Percentiles rank a stretch among this genome's conserved stretches.
Conservation (phyloP, 2,888 invertebrate genomes). For the Pristionchus arcanus region DNA sequence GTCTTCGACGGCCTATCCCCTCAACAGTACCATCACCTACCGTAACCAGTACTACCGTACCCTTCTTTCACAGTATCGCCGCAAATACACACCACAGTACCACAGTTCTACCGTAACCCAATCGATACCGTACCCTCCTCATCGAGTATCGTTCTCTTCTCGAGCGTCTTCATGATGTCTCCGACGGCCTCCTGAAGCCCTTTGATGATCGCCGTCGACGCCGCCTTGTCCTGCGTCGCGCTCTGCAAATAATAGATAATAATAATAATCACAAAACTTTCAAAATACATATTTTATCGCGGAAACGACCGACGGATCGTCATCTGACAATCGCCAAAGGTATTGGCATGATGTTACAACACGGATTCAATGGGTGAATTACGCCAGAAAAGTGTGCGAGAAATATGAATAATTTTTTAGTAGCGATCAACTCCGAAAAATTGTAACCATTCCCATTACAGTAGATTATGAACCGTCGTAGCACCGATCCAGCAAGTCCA, state of each 20-base stretch:
- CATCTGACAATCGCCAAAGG: too few species aligned
- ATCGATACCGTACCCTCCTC: neutral
- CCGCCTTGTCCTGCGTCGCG: constrained; percentile 18
- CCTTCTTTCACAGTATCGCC: too few species aligned
- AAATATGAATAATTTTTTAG: neutral
- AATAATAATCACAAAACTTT: too few species aligned
- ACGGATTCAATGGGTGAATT: neutral
- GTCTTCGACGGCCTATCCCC: constrained; percentile 10
- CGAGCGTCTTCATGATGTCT: constrained; percentile 10
- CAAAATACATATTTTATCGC: too few species aligned
- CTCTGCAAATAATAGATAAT: neutral
- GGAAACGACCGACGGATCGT: too few species aligned
- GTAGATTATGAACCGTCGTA: neutral
- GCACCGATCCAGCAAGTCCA: neutral
- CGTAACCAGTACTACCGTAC: neutral
- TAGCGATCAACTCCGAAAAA: neutral
- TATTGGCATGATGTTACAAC: neutral
- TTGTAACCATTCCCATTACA: neutral
- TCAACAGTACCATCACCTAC: neutral
- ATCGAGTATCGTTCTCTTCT: neutral
- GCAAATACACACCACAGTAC: neutral
- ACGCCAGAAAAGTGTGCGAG: neutral
- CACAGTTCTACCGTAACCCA: too few species aligned
- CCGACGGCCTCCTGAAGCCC: constrained; percentile 44
- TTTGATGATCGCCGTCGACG: neutral